Evolutionary conservation across 2,113 vertebrate genomes (phyloP).

Genomic region (Ptilorrhoa leucosticta): DNA sequence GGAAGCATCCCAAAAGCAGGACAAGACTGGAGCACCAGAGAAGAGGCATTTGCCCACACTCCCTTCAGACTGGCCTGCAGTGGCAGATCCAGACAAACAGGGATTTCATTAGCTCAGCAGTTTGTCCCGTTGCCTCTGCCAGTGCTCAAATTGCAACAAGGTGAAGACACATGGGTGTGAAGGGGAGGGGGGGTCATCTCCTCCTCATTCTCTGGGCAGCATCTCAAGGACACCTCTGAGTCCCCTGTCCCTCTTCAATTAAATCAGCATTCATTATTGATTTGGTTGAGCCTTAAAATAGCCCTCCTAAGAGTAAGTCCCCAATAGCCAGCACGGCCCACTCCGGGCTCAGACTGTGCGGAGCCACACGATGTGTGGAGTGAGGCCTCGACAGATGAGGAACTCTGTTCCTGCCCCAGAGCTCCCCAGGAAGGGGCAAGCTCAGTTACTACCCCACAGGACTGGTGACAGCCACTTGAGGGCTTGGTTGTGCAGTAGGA

Average conservation of each 20-base stretch:
- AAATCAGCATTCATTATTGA: constrained; percentile 50
- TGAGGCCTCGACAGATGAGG: background rate
- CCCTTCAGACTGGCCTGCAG: background rate
- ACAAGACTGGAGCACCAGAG: background rate
- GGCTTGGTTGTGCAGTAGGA: background rate
- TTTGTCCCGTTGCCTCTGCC: background rate
- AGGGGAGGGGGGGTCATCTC: background rate
- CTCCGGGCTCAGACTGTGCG: background rate
- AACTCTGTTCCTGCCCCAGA: background rate
- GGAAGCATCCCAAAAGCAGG: background rate
- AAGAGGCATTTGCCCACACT: background rate
- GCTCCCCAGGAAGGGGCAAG: background rate
- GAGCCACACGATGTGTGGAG: background rate
- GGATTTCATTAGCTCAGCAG: background rate
- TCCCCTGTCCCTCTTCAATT: constrained; percentile 17
- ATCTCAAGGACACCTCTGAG: constrained; percentile 35
- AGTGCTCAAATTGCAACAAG: background rate
- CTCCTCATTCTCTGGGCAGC: background rate
- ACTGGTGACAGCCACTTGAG: background rate
- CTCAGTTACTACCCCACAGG: fast-evolving
- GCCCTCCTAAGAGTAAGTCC: background rate
- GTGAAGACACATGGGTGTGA: background rate
- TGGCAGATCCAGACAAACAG: background rate
- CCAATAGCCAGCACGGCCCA: background rate
- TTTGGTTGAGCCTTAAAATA: constrained; percentile 45